Percentiles rank a stretch among this genome's conserved stretches.
phyloP scores from a whole-genome alignment of 37 sponge, comb jelly and placozoan species.

The Cliona cf. orientalis region DNA sequence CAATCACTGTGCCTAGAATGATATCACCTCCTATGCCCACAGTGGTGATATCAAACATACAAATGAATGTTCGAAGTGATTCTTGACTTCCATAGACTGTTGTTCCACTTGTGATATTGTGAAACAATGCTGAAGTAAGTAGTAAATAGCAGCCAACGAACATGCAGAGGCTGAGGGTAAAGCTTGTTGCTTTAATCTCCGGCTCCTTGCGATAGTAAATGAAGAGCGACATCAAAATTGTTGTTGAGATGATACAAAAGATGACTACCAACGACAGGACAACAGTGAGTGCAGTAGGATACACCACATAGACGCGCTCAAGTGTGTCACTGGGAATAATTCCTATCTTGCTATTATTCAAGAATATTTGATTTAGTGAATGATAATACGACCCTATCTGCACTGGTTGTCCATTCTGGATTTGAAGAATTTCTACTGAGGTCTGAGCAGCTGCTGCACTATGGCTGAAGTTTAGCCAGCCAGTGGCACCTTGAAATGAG shows the following conservation, averaged over 20 bases:
- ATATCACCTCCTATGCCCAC: slow-evolving; percentile 4
- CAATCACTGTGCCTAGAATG: slow-evolving; percentile 8
- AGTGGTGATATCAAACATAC: too few relatives aligned
- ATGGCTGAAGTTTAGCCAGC: neutral
- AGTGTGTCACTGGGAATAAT: slow-evolving; percentile 22
- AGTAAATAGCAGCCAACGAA: slow-evolving; percentile 11
- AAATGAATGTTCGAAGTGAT: too few relatives aligned
- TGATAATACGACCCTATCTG: slow-evolving; percentile 7
- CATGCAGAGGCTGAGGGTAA: slow-evolving; percentile 5
- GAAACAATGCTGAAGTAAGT: neutral
- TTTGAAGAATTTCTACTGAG: neutral
- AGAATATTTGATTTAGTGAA: too few relatives aligned
- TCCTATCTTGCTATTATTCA: too few relatives aligned
- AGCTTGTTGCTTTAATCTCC: slow-evolving; percentile 47
- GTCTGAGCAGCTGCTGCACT: neutral
- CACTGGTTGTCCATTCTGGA: neutral
- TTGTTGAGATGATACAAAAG: neutral
- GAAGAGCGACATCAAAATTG: neutral
- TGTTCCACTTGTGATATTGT: neutral
- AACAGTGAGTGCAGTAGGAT: neutral
- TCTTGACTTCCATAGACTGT: neutral
- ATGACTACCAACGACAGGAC: neutral
- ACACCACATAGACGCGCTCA: neutral
- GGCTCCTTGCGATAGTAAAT: slow-evolving; percentile 20
- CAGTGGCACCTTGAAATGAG: slow-evolving; percentile 9